Base-by-base conservation (phyloP, 23 tunicate species). In the Halocynthia roretzi region DNA sequence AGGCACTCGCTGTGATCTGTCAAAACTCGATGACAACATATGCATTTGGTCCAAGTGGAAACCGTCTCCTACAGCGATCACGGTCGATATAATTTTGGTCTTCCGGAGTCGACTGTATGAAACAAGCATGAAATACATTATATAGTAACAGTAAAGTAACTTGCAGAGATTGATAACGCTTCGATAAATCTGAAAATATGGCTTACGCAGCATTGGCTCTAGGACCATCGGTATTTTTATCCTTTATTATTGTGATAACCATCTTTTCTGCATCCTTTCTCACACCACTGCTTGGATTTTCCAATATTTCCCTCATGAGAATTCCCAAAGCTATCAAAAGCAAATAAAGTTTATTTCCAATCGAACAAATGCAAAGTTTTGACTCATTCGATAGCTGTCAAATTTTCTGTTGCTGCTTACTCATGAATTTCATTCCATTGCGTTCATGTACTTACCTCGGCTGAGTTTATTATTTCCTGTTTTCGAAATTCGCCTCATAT, bases 201-300 rank as follows among this genome's bases (percentile, higher is more conserved):
- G 61, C 55, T 17, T 83, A 80, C 90, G 60, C 23, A 5, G 84
- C 65, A 51, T 60, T 70, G 11, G 51, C 71, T 15, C 65, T 80
- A n/a, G 77, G 71, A 8, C 80, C 80, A 56, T 85, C 90, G 11
- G 65, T 52, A 52, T 80, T 72, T 20, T 18, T 64, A 20, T 77
- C 73, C 53, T 81, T 75, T 19, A 80, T 66, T 20, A 74, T 72
- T 14, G 80, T 49, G 64, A 80, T 65, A 7, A 85, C 40, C 52
- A 85, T 50, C 40, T 78, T 74, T 44, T 73, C 80, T 10, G 90
- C 84, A 52, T 80, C 90, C 9, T 48, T 51, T 66, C 84, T 68
- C 52, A 60, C 64, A 14, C 31, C n/a, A 5, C 10, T 8, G n/a
- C 12, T 12, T 17, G 64, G 17, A 11, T 21, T 17, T 31, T 31